phyloP scores from a whole-genome alignment of 2,113 vertebrate species.

The Balaeniceps rex region DNA sequence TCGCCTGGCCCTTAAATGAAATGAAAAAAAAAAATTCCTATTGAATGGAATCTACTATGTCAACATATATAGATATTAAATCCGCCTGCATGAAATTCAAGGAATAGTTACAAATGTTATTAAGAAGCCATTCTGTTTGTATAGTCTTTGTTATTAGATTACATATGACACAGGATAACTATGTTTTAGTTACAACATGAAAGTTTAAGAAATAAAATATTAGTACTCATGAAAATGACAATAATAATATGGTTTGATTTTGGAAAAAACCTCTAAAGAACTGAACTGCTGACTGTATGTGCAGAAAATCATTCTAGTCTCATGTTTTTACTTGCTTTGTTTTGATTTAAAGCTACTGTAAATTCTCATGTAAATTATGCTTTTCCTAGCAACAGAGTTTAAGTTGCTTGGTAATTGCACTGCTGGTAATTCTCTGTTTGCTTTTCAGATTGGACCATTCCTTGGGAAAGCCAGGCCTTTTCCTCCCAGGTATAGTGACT shows the following conservation, averaged over 20 bases:
- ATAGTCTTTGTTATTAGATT: conserved; percentile 20
- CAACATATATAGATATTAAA: conserved; percentile 29
- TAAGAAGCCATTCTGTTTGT: neutral
- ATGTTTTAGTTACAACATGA: neutral
- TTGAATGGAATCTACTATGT: conserved; percentile 16
- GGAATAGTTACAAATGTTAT: conserved; percentile 6
- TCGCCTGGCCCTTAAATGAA: neutral
- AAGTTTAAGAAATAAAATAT: conserved; percentile 1
- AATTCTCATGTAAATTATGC: neutral
- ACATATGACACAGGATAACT: neutral
- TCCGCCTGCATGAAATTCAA: neutral
- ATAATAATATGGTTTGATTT: neutral
- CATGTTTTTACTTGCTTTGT: neutral
- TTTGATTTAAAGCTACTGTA: neutral
- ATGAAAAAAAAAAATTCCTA: neutral
- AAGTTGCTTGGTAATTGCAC: neutral
- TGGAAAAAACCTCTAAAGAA: neutral
- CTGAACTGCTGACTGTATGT: neutral
- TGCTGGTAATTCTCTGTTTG: neutral
- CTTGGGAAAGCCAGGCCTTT: conserved; percentile 77
- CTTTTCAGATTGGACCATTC: conserved; percentile 76
- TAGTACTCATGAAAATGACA: neutral
- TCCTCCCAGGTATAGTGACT: conserved; percentile 73
- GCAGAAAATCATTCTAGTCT: neutral
- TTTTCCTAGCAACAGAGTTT: neutral